A percentile compares a stretch with the other conserved stretches of the same genome.
Evolutionary conservation across 2,797 vertebrate genomes (phyloP).

Genomic region (Tapera naevia): DNA sequence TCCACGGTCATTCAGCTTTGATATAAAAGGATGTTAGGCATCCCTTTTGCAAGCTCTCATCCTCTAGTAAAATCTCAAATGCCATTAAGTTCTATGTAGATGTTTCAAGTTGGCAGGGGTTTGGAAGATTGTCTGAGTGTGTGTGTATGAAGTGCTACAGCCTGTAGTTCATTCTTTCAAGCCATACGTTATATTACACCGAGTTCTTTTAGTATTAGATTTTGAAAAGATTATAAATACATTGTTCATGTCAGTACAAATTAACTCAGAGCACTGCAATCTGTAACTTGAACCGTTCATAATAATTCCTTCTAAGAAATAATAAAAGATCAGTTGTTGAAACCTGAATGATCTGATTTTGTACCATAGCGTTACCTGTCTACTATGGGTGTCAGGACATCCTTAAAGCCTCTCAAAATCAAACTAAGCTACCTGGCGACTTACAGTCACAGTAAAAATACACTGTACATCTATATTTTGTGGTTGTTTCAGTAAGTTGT

Average conservation of each 20-base stretch:
- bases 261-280: not conserved
- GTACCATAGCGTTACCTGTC: rapidly evolving
- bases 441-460: not conserved
- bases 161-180: not conserved
- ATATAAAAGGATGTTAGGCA: not conserved
- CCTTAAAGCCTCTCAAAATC: not conserved
- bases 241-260: not conserved
- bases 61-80: not conserved
- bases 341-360: not conserved
- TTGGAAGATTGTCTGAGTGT: not conserved
- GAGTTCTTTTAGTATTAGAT: not conserved
- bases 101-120: not conserved
- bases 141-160: not conserved
- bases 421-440: not conserved
- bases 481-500: not conserved
- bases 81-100: not conserved
- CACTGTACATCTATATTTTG: not conserved
- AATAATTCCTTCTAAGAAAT: not conserved
- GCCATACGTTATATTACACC: not conserved
- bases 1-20: not conserved
- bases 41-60: not conserved
- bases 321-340: not conserved
- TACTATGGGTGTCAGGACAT: not conserved
- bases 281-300: not conserved
- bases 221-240: not conserved